Evolutionary conservation across 2,113 vertebrate species (phyloP).

Genomic region (Apistogramma diplotaenia): DNA sequence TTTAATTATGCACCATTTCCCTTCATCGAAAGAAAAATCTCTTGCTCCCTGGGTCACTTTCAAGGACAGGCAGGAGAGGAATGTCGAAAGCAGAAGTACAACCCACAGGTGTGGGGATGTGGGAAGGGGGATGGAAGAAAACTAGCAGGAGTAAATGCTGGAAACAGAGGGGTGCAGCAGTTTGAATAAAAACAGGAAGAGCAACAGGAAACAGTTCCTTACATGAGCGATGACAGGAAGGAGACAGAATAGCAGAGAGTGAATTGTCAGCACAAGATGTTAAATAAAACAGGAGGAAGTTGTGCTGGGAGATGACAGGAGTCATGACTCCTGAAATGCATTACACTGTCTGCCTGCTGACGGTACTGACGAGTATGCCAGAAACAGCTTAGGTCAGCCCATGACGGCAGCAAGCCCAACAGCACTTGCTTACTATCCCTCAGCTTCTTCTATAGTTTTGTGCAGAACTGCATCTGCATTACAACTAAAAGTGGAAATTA

Average conservation of each 20-base stretch:
- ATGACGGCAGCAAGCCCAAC: conserved; percentile 23
- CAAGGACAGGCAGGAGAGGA: not conserved
- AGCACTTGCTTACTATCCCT: conserved; percentile 12
- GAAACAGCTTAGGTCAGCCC: conserved; percentile 61
- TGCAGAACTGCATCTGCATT: not conserved
- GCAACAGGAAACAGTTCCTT: conserved; percentile 37
- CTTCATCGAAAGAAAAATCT: not conserved
- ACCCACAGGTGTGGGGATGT: not conserved
- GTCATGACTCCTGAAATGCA: conserved; percentile 18
- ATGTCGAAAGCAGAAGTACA: conserved; percentile 32
- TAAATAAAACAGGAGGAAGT: conserved; percentile 27
- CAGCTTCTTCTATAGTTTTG: not conserved
- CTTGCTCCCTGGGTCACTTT: not conserved
- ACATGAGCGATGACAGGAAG: conserved; percentile 2
- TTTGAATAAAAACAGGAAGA: conserved; percentile 57
- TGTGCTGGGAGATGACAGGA: conserved; percentile 11
- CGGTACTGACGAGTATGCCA: not conserved
- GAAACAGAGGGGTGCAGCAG: conserved; percentile 1
- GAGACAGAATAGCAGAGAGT: conserved; percentile 9
- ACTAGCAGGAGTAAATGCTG: not conserved
- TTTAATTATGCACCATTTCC: conserved; percentile 21
- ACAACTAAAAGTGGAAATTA: not conserved
- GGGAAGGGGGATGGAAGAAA: not conserved
- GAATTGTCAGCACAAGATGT: conserved; percentile 30
- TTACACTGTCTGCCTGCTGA: not conserved